Conservation (phyloP, 92 coral and sea anemone species). For the Umimayanthus chanpuru region DNA sequence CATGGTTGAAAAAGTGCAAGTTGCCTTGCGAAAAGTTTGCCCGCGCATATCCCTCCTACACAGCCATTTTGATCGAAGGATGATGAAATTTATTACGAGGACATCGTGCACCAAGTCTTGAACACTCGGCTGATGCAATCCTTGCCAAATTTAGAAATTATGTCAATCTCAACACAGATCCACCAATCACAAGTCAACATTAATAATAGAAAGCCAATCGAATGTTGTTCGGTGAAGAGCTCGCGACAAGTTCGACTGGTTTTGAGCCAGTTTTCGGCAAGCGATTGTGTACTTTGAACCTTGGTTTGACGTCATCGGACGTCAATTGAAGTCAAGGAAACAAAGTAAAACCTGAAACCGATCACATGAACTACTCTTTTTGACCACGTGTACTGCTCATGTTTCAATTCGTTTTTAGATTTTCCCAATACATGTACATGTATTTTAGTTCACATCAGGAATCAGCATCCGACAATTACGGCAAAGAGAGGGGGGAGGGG, state of each 20-base stretch:
- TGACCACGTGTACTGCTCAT: slow-evolving; percentile 13
- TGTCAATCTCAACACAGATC: slow-evolving; percentile 39
- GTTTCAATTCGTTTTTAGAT: too few species aligned
- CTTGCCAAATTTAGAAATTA: slow-evolving; percentile 58
- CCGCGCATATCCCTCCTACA: slow-evolving; percentile 44
- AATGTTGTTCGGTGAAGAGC: not conserved
- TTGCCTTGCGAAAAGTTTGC: slow-evolving; percentile 52
- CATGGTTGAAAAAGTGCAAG: slow-evolving; percentile 83
- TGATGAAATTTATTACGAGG: slow-evolving; percentile 74
- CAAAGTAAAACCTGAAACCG: too few species aligned
- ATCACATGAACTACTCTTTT: slow-evolving; percentile 21
- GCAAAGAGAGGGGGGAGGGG: too few species aligned
- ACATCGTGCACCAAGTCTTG: slow-evolving; percentile 79
- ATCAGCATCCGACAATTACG: too few species aligned
- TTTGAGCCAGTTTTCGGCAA: slow-evolving; percentile 33
- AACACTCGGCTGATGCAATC: slow-evolving; percentile 95
- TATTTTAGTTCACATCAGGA: too few species aligned
- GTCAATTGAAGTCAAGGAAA: slow-evolving; percentile 25
- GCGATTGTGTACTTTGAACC: slow-evolving; percentile 38
- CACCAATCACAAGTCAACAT: slow-evolving; percentile 65
- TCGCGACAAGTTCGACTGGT: slow-evolving; percentile 41
- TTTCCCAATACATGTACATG: too few species aligned
- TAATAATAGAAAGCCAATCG: slow-evolving; percentile 68
- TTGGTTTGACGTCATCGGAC: slow-evolving; percentile 1
- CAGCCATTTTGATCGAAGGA: slow-evolving; percentile 82